These are phyloP conservation scores for Epizoanthus fatuus DNA, from an alignment of 92 coral and sea anemone species.

Conservation along the genomic window DNA sequence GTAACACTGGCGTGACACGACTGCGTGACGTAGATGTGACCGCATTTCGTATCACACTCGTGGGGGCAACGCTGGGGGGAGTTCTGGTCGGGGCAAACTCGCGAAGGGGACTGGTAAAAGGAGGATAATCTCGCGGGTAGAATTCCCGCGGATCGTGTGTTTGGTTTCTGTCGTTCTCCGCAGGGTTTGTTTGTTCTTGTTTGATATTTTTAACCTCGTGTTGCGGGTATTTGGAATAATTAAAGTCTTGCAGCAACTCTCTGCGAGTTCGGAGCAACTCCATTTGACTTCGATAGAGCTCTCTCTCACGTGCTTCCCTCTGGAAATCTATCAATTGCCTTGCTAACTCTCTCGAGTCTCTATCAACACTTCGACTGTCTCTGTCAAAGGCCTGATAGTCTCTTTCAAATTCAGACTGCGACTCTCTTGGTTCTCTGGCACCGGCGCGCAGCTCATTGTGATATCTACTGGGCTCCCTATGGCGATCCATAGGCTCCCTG, in stretches of 20 bases:
- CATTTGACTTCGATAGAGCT: constrained; percentile 15
- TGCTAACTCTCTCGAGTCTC: constrained; percentile 28
- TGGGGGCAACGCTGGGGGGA: constrained; percentile 15
- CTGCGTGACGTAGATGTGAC: too few species aligned
- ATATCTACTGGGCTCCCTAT: constrained; percentile 17
- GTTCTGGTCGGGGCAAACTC: constrained; percentile 13
- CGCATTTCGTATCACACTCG: constrained; percentile 29
- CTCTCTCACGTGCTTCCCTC: constrained; percentile 34
- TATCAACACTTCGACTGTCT: neutral
- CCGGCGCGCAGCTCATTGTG: constrained; percentile 30
- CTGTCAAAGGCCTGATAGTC: constrained; percentile 19
- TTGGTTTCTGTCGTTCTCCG: neutral
- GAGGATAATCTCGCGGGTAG: constrained; percentile 21
- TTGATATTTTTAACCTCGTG: neutral
- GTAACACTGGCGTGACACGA: neutral
- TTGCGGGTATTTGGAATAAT: too few species aligned
- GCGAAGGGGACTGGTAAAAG: constrained; percentile 23
- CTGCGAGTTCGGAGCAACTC: neutral
- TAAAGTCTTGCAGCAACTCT: constrained; percentile 38
- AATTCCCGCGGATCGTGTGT: neutral
- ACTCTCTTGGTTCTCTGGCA: constrained; percentile 26
- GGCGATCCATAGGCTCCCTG: constrained; percentile 3
- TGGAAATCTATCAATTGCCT: constrained; percentile 40
- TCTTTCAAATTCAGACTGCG: constrained; percentile 13
- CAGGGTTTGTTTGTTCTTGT: neutral